A percentile compares a stretch with the other conserved stretches of the same genome.
Conservation (phyloP, 2,797 vertebrate genomes). For the Enteromius viviparus region DNA sequence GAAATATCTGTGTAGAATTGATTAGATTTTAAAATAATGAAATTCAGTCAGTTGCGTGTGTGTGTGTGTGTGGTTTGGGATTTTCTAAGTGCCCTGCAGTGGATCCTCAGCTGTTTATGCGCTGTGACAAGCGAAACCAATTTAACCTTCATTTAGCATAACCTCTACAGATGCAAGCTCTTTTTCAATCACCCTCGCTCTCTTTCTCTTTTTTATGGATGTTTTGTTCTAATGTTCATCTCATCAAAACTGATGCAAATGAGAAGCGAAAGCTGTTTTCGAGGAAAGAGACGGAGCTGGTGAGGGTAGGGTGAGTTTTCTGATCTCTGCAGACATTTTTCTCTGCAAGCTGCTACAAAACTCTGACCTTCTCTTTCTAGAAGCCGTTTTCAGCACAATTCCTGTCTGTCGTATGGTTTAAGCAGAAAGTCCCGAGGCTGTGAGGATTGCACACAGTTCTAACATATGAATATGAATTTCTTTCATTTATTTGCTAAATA, state of each 20-base stretch:
- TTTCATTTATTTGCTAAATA: background rate
- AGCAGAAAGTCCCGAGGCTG: background rate
- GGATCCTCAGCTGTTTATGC: slow-evolving; percentile 58
- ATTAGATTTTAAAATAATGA: slow-evolving; percentile 26
- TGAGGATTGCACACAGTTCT: background rate
- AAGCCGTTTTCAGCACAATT: slow-evolving; percentile 8
- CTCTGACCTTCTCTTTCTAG: slow-evolving; percentile 41
- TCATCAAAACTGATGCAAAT: slow-evolving; percentile 49
- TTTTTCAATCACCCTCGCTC: slow-evolving; percentile 30
- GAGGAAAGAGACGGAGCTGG: slow-evolving; percentile 14
- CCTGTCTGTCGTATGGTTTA: slow-evolving; percentile 19
- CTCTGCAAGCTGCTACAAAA: slow-evolving; percentile 36
- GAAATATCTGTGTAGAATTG: slow-evolving; percentile 35
- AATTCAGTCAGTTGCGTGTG: background rate
- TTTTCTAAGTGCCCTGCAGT: slow-evolving; percentile 56
- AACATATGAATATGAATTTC: background rate
- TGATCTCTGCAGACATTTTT: slow-evolving; percentile 34
- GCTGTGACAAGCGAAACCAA: slow-evolving; percentile 58
- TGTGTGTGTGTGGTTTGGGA: slow-evolving; percentile 28
- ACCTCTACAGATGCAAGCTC: slow-evolving; percentile 61
- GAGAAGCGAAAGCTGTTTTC: slow-evolving; percentile 33
- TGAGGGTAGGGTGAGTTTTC: slow-evolving; percentile 24
- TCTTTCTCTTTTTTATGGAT: slow-evolving; percentile 34
- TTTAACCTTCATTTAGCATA: slow-evolving; percentile 64
- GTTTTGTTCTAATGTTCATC: slow-evolving; percentile 46